A percentile compares a stretch with the other conserved stretches of the same genome.
Conservation (phyloP, 2,797 vertebrate genomes). For the Pyrocephalus nanus region DNA sequence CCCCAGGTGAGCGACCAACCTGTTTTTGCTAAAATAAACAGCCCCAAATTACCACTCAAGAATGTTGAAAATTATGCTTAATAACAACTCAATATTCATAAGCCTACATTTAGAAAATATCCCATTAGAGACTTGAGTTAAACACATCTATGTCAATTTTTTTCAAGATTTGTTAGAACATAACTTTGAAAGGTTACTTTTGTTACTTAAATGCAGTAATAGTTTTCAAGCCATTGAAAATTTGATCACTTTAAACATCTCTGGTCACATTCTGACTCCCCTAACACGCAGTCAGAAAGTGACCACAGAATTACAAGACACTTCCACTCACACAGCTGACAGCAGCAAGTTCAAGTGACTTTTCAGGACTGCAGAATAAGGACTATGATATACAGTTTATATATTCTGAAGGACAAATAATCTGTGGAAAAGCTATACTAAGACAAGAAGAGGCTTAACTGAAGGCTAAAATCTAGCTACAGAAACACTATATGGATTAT, state of each 20-base stretch:
- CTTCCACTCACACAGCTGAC: neutral
- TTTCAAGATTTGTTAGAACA: neutral
- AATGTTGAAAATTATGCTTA: neutral
- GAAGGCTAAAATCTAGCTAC: neutral
- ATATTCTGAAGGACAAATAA: neutral
- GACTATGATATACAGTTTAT: neutral
- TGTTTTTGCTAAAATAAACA: constrained; percentile 84
- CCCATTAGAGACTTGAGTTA: neutral
- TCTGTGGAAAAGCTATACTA: neutral
- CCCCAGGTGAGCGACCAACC: constrained; percentile 82
- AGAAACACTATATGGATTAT: neutral
- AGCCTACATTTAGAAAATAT: neutral
- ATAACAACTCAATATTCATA: neutral
- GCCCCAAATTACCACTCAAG: constrained; percentile 27
- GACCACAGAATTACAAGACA: neutral
- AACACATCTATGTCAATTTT: neutral
- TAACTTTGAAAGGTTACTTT: neutral
- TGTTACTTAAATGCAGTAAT: neutral
- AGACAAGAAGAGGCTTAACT: neutral
- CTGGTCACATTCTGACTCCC: neutral
- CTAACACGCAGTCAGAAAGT: neutral
- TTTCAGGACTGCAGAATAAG: neutral
- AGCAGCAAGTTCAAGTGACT: neutral
- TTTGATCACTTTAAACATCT: neutral
- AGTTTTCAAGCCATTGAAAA: neutral